These are phyloP conservation scores for Allophyes oxyacanthae DNA, from an alignment of 2,888 invertebrate genomes.

Conservation along the genomic window DNA sequence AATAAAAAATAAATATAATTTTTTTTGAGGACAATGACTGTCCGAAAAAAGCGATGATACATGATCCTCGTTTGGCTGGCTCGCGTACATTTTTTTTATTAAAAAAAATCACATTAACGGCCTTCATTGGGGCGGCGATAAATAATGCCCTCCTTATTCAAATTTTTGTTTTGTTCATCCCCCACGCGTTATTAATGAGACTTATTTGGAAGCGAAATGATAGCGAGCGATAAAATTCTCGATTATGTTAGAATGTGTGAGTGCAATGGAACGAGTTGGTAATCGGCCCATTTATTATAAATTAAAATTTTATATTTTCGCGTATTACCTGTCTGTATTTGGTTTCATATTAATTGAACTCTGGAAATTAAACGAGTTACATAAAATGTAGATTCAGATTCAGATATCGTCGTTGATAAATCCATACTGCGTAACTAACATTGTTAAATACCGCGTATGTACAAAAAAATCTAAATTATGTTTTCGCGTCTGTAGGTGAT, in stretches of 20 bases:
- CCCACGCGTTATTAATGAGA: conserved; percentile 87
- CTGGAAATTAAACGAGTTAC: neutral
- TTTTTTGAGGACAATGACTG: conserved; percentile 86
- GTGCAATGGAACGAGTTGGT: conserved; percentile 58
- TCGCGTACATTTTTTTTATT: conserved; percentile 85
- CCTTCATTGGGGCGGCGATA: conserved; percentile 89
- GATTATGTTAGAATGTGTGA: conserved; percentile 73
- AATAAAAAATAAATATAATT: conserved; percentile 72
- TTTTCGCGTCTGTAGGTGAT: too few species aligned
- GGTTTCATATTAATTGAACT: conserved; percentile 23
- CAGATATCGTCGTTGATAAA: too few species aligned
- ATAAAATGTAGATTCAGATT: too few species aligned
- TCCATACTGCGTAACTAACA: too few species aligned
- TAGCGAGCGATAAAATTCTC: conserved; percentile 84
- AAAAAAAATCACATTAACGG: conserved; percentile 90
- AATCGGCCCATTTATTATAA: conserved; percentile 59
- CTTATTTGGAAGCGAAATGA: conserved; percentile 87
- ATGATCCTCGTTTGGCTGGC: conserved; percentile 87
- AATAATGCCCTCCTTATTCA: conserved; percentile 89
- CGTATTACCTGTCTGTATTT: conserved; percentile 48
- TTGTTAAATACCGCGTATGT: too few species aligned
- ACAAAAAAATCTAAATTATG: too few species aligned
- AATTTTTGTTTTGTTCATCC: conserved; percentile 88
- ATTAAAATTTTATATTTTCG: conserved; percentile 51
- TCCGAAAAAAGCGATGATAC: conserved; percentile 88